These are phyloP conservation scores for Macropus fuliginosus DNA, from an alignment of 2,797 vertebrate genomes.

Conservation along the genomic window DNA sequence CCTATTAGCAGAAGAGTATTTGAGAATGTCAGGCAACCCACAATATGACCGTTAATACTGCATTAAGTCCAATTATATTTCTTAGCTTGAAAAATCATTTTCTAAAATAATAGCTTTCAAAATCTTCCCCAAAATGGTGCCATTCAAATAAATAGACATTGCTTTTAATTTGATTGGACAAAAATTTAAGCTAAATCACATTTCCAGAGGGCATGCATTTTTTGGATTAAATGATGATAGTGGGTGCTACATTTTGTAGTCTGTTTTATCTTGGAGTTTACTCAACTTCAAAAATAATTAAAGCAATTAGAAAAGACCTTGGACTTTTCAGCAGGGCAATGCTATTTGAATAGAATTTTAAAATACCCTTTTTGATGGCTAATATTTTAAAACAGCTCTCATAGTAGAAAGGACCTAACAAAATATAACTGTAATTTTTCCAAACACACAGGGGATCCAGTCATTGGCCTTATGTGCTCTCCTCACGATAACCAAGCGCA, in stretches of 20 bases:
- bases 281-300: slow-evolving; percentile 81
- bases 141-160: slow-evolving; percentile 59
- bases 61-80: slow-evolving; percentile 70
- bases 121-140: slow-evolving; percentile 51
- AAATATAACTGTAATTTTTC: background rate
- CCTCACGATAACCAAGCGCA: background rate
- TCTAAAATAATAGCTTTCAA: slow-evolving; percentile 69
- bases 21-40: slow-evolving; percentile 61
- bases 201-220: slow-evolving; percentile 52
- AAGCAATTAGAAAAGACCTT: slow-evolving; percentile 77
- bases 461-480: slow-evolving; percentile 18
- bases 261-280: slow-evolving; percentile 72
- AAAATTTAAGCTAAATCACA: slow-evolving; percentile 64
- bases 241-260: slow-evolving; percentile 57
- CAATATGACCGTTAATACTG: slow-evolving; percentile 53
- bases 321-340: slow-evolving; percentile 68
- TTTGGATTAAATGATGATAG: slow-evolving; percentile 67
- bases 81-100: slow-evolving; percentile 65
- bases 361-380: slow-evolving; percentile 55
- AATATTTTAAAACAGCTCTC: slow-evolving; percentile 72
- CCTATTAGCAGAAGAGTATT: slow-evolving; percentile 45
- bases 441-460: background rate
- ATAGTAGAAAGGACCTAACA: slow-evolving; percentile 59
- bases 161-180: slow-evolving; percentile 56
- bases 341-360: slow-evolving; percentile 56